Conservation (phyloP, 2,113 vertebrate species). For the Sorex araneus region DNA sequence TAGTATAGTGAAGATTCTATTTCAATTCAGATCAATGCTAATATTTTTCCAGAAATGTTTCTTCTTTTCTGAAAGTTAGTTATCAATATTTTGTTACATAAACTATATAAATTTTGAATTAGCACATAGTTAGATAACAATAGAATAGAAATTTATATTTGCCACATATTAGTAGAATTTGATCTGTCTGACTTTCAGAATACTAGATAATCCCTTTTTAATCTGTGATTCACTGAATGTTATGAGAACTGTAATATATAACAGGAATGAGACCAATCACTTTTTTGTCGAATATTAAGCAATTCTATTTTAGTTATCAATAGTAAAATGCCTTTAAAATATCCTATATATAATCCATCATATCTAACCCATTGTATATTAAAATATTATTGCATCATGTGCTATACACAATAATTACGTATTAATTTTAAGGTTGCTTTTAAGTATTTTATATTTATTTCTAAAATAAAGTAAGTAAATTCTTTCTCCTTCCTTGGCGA, state of each 20-base stretch:
- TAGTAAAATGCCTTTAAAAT: constrained; percentile 68
- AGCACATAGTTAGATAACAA: constrained; percentile 60
- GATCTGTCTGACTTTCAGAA: constrained; percentile 55
- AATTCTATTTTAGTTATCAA: constrained; percentile 64
- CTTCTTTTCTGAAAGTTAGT: constrained; percentile 36
- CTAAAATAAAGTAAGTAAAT: not conserved
- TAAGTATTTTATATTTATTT: not conserved
- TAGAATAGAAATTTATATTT: constrained; percentile 60
- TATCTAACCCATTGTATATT: constrained; percentile 8
- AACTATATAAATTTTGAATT: constrained; percentile 67
- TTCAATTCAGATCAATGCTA: not conserved
- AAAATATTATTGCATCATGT: constrained; percentile 49
- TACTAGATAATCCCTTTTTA: not conserved
- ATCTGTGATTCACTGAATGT: not conserved
- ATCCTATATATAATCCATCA: constrained; percentile 55
- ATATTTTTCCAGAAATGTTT: not conserved
- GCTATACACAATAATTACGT: constrained; percentile 57
- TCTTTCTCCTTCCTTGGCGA: not conserved
- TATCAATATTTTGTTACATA: constrained; percentile 74
- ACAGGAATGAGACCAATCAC: constrained; percentile 7
- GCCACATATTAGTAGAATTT: constrained; percentile 52
- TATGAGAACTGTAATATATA: not conserved
- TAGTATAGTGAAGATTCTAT: constrained; percentile 27
- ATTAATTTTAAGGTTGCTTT: not conserved
- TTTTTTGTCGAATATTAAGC: constrained; percentile 51